Evolutionary conservation across 2,797 vertebrate genomes (phyloP).

Genomic region (Triplophysa yarkandensis): DNA sequence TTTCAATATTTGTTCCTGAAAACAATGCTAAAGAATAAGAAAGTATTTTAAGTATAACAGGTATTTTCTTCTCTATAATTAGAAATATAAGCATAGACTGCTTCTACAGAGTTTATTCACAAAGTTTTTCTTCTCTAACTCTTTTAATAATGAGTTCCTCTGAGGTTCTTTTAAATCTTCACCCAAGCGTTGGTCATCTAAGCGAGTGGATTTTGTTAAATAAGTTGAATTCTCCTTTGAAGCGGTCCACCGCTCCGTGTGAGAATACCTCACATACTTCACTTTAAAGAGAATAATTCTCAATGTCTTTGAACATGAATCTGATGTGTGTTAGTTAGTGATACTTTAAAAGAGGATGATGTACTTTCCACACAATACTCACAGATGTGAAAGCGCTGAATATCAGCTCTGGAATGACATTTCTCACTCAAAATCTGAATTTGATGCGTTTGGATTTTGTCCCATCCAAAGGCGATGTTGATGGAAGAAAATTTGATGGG

Average conservation of each 20-base stretch:
- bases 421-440: neutral
- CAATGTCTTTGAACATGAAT: slow-evolving; percentile 64
- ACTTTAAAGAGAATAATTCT: slow-evolving; percentile 70
- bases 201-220: slow-evolving; percentile 67
- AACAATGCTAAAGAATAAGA: too few species aligned
- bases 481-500: slow-evolving; percentile 57
- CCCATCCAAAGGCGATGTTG: slow-evolving; percentile 20
- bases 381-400: neutral
- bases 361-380: slow-evolving; percentile 18
- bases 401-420: slow-evolving; percentile 3
- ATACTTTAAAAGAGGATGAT: neutral
- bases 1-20: too few species aligned
- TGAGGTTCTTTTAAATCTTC: slow-evolving; percentile 70
- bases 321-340: slow-evolving; percentile 54
- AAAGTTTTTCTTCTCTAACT: slow-evolving; percentile 71
- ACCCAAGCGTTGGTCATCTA: slow-evolving; percentile 62
- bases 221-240: slow-evolving; percentile 77
- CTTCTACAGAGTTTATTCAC: too few species aligned
- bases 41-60: too few species aligned
- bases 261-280: neutral
- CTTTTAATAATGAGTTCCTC: slow-evolving; percentile 79
- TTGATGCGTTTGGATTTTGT: neutral
- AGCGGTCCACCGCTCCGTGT: slow-evolving; percentile 25
- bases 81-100: too few species aligned
- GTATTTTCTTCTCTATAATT: too few species aligned